These are phyloP conservation scores for Endomychus coccineus DNA, from an alignment of 2,888 invertebrate genomes.

Conservation along the genomic window DNA sequence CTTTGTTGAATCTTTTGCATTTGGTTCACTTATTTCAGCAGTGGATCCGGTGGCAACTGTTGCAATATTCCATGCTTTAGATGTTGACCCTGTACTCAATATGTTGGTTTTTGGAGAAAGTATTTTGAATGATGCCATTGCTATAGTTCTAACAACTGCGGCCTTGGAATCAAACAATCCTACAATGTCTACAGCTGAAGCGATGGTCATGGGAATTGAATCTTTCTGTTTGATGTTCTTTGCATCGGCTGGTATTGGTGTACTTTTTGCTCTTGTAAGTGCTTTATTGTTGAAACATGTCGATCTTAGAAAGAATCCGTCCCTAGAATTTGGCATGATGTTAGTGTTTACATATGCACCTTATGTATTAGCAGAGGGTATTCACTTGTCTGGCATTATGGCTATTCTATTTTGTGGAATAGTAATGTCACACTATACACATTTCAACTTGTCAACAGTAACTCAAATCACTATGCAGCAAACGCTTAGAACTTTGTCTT, in stretches of 20 bases:
- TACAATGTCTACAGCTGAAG: slow-evolving; percentile 67
- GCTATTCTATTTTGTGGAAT: slow-evolving; percentile 98
- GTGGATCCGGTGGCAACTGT: slow-evolving; percentile 99
- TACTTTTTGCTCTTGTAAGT: slow-evolving; percentile 87
- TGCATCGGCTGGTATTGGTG: slow-evolving; percentile 95
- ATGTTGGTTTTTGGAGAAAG: slow-evolving; percentile 98
- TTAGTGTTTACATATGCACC: slow-evolving; percentile 97
- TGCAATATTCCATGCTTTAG: slow-evolving; percentile 95
- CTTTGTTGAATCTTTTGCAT: slow-evolving; percentile 97
- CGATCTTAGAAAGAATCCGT: slow-evolving; percentile 93
- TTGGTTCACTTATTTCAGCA: slow-evolving; percentile 95
- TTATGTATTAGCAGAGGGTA: slow-evolving; percentile 94
- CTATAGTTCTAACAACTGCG: slow-evolving; percentile 93
- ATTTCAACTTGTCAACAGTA: slow-evolving; percentile 94
- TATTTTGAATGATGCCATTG: slow-evolving; percentile 95
- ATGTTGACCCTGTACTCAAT: slow-evolving; percentile 95
- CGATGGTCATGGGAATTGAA: slow-evolving; percentile 80
- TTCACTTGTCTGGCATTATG: slow-evolving; percentile 80
- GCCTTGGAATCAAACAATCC: slow-evolving; percentile 66
- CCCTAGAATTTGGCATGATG: slow-evolving; percentile 97
- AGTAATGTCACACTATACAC: slow-evolving; percentile 99
- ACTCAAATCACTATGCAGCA: slow-evolving; percentile 99
- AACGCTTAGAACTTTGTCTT: slow-evolving; percentile 93
- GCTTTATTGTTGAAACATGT: slow-evolving; percentile 90
- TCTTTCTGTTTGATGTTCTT: slow-evolving; percentile 96